These are phyloP conservation scores for Trichopoda pennipes DNA, from an alignment of 2,888 invertebrate species.

Conservation along the genomic window DNA sequence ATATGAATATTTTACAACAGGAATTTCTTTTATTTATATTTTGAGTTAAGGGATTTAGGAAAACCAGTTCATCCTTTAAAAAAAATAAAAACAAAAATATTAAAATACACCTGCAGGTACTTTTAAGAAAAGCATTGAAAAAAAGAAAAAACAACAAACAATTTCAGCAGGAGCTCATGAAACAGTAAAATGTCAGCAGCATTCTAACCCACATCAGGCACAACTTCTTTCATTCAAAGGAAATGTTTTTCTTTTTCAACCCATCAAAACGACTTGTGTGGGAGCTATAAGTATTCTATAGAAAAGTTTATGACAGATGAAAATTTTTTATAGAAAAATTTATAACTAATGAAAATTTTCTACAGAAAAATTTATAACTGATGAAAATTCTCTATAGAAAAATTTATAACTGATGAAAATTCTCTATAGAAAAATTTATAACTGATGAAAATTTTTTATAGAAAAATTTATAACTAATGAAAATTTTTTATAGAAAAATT, in stretches of 20 bases:
- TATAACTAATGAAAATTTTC: no score
- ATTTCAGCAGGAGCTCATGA: constrained; percentile 35
- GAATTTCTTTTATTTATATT: neutral
- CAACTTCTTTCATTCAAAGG: neutral
- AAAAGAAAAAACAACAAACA: constrained; percentile 5
- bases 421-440: no score
- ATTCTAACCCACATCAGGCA: neutral
- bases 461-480: no score
- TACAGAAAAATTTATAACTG: no score
- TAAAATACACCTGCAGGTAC: constrained; percentile 25
- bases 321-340: no score
- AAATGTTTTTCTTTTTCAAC: neutral
- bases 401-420: no score
- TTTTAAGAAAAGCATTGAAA: constrained; percentile 35
- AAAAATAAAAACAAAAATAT: neutral
- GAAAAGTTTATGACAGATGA: no score
- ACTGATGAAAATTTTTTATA: no score
- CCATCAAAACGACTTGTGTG: no score
- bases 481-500: no score
- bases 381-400: no score
- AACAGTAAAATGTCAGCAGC: neutral
- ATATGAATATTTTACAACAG: constrained; percentile 13
- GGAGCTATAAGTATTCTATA: neutral
- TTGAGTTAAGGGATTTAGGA: constrained; percentile 1
- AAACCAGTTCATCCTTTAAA: neutral